Base-by-base conservation (phyloP, 2,113 vertebrate species). In the Procapra przewalskii region DNA sequence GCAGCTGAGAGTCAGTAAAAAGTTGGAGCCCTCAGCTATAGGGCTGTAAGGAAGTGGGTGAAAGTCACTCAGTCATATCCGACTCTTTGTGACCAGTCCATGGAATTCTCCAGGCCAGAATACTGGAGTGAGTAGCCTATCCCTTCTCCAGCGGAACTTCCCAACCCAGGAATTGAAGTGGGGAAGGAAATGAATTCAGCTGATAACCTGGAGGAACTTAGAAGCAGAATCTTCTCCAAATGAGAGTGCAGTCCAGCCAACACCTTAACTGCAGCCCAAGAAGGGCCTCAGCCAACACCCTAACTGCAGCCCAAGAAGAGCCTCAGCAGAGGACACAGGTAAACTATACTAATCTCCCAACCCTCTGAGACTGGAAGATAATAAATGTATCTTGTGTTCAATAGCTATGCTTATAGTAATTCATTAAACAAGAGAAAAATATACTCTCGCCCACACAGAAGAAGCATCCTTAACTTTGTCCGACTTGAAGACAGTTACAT, bases 51-150 rank as follows among this genome's bases (percentile, higher is more conserved):
- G 25, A 93, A 50, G 85, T 43, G 7, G 59, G 19, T 6, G 67
- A 75, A 75, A 40, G 10, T 75, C 10, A 75, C n/a, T 75, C 36
- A 75, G n/a, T 40, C 3, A 0, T 75, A 19, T 40, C 67, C 0
- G 2, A 75, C n/a, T 75, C n/a, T 71, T 71, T 40, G 67, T 75
- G 67, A 40, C 19, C n/a, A 36, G 19, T 40, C 67, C n/a, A 71
- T 3, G n/a, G 19, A 71, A 71, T 71, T 71, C n/a, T 71, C 67
- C 67, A 75, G n/a, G 19, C 67, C n/a, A 75, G n/a, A 40, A 75
- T 40, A 6, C 67, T 40, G 19, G n/a, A 23, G 11, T 40, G 67
- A 19, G 17, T 71, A 71, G 67, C 67, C 67, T 40, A 71, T 71
- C 67, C 67, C 67, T 71, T 40, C n/a, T 71, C 67, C 67, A 71